phyloP scores from a whole-genome alignment of 2,113 vertebrate genomes.

The Gopherus evgoodei region DNA sequence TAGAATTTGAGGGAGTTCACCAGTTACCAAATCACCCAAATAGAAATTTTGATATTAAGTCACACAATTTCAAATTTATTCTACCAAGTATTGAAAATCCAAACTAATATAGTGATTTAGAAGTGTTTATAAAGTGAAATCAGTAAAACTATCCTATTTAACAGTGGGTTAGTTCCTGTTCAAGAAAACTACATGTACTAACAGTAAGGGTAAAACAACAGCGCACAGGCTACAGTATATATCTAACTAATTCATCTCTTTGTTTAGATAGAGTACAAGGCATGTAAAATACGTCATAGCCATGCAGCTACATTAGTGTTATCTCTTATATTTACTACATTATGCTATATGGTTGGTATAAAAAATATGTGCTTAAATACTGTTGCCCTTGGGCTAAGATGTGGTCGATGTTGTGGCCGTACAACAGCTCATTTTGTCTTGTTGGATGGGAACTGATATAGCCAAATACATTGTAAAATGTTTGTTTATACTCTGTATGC shows the following conservation, averaged over 20 bases:
- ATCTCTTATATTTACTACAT: not conserved
- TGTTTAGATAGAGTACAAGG: not conserved
- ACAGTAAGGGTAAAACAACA: not conserved
- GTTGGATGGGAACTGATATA: not conserved
- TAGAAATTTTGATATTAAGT: conserved; percentile 20
- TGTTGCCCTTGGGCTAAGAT: not conserved
- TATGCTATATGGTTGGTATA: not conserved
- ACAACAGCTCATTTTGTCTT: not conserved
- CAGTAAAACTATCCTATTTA: not conserved
- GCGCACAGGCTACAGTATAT: not conserved
- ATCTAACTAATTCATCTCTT: not conserved
- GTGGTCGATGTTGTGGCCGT: not conserved
- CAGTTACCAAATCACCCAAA: not conserved
- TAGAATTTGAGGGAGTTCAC: not conserved
- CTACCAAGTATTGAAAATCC: not conserved
- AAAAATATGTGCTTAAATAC: not conserved
- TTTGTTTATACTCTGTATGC: accelerated
- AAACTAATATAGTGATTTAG: not conserved
- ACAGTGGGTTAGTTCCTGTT: not conserved
- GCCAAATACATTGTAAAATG: not conserved
- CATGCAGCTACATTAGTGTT: not conserved
- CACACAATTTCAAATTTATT: not conserved
- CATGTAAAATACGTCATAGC: too few species aligned
- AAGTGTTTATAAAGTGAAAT: not conserved
- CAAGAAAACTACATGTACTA: not conserved